Evolutionary conservation across 2,113 vertebrate species (phyloP), one percentile per base, ranked within the genome.

Genomic region (Todiramphus chloris): DNA sequence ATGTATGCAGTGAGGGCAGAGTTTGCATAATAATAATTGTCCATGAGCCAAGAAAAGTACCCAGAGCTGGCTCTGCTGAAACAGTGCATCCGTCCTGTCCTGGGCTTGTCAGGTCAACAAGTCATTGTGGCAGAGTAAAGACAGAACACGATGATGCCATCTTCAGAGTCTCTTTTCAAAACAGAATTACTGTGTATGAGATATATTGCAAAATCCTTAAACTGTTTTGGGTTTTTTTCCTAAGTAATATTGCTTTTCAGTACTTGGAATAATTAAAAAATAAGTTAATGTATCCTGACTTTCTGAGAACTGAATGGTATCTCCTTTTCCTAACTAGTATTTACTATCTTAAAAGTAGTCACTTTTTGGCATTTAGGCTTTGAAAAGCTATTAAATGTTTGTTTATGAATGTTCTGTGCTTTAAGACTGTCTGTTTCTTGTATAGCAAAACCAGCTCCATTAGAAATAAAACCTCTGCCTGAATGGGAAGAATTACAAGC

Each of bases 401-500:
- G 15, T 55, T 89, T 86, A 84, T 21, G 66, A 87, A 74, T 44
- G 53, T 63, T 90, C 66, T 89, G 10, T 90, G 39, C 60, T 84
- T 92, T 94, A 93, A 93, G 27, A 58, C 44, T 97, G 16, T 96
- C 74, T 97, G 4, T 93, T 90, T 95, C 89, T 97, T 89, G 89
- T 75, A 55, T 96, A 99, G 99, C 96, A 96, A 99, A 98, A 97
- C 99, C 99, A 56, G 99, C 99, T 81, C 99, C 99, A 59, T 97
- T 99, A 96, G 99, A 99, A 98, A 99, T 99, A 95, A 99, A 99
- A 97, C 98, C 99, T 67, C 83, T 99, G 86, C 97, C 99, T 53
- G 99, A 99, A 92, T 99, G 98, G 99, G 99, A 99, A 94, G 99
- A 99, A 97, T 97, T 99, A 64, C 98, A 98, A 77, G 99, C 99